Evolutionary conservation across 2,797 vertebrate genomes (phyloP).

Genomic region (Cephalopachus bancanus): DNA sequence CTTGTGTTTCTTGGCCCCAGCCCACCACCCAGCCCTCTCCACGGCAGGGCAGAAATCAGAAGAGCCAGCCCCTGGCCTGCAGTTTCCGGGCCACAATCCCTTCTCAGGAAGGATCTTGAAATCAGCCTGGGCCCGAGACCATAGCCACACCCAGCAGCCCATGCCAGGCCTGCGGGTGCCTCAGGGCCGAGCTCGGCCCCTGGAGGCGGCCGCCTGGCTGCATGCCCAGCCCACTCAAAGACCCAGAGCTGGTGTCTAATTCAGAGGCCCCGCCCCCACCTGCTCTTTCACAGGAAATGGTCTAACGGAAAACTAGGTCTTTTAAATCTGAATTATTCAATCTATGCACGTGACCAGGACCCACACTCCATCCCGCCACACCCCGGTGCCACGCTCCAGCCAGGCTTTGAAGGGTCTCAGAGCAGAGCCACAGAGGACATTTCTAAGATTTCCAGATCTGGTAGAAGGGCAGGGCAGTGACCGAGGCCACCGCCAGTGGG

Average conservation of each 20-base stretch:
- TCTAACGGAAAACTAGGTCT: conserved; percentile 76
- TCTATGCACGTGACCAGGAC: conserved; percentile 22
- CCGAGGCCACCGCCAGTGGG: not conserved
- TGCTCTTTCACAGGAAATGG: conserved; percentile 55
- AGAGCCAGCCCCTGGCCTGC: not conserved
- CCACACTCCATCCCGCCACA: not conserved
- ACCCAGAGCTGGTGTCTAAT: not conserved
- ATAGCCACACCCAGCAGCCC: not conserved
- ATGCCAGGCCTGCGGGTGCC: not conserved
- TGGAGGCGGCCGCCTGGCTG: not conserved
- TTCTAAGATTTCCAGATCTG: not conserved
- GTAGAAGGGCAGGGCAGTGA: not conserved
- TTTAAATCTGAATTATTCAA: conserved; percentile 70
- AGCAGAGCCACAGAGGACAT: not conserved
- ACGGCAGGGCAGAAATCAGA: not conserved
- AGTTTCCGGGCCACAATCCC: not conserved
- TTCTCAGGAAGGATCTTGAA: conserved; percentile 13
- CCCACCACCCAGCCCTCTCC: not conserved
- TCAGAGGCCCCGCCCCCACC: conserved; percentile 49
- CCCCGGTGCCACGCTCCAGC: fast-evolving
- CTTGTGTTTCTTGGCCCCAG: not conserved
- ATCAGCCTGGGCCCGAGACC: not conserved
- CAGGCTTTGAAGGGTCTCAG: conserved; percentile 18
- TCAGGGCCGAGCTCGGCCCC: not conserved
- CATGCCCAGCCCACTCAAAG: conserved; percentile 13